A percentile compares a stretch with the other conserved stretches of the same genome.
Evolutionary conservation across 1,140 invertebrate species (phyloP).

Genomic region (Lepidurus couesii): DNA sequence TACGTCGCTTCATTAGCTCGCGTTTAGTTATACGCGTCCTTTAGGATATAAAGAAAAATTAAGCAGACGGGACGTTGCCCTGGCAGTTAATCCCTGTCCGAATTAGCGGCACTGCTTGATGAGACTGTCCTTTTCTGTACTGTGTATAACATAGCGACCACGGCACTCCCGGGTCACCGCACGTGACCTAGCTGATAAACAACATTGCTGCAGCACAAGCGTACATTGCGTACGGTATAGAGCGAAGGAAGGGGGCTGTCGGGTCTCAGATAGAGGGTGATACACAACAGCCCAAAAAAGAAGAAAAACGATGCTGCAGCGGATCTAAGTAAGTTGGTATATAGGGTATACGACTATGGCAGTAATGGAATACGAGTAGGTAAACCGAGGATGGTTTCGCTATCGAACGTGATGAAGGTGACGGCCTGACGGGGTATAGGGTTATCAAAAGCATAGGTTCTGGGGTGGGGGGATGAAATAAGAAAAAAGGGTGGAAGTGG

Average conservation of each 20-base stretch:
- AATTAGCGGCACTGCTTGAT: background rate
- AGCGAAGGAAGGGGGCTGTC: background rate
- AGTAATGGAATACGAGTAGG: background rate
- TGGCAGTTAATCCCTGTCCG: background rate
- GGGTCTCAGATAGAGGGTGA: background rate
- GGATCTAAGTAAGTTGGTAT: background rate
- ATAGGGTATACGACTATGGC: background rate
- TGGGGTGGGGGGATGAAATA: background rate
- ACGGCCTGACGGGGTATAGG: background rate
- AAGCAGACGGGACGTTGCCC: too few relatives aligned
- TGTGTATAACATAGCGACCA: background rate
- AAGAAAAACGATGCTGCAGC: background rate
- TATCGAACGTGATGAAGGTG: conserved; percentile 8
- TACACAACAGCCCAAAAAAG: background rate
- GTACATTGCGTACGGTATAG: too few relatives aligned
- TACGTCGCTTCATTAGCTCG: too few relatives aligned
- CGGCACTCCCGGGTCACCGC: background rate
- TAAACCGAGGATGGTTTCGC: background rate
- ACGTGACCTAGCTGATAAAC: conserved; percentile 9
- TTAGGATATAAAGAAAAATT: too few relatives aligned
- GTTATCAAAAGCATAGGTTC: background rate
- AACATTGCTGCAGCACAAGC: background rate
- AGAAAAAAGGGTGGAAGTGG: background rate
- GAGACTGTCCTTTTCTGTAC: background rate
- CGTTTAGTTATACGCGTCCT: too few relatives aligned